phyloP scores from a whole-genome alignment of 2,888 invertebrate genomes.

The Diarsia dahlii region DNA sequence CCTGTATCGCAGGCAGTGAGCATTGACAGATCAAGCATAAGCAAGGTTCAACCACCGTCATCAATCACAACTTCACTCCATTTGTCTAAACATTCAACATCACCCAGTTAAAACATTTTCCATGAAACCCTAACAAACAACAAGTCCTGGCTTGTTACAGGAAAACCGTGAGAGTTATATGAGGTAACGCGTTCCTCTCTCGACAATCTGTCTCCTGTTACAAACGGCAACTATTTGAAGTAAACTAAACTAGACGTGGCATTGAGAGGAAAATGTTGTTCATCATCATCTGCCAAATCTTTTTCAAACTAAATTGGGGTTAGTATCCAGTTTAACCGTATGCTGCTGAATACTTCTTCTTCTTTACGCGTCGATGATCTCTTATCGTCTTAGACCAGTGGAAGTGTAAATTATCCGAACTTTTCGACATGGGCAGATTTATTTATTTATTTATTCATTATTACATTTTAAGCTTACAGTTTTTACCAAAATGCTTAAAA shows the following conservation, averaged over 20 bases:
- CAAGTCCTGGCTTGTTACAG: conserved; percentile 18
- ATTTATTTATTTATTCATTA: too few relatives aligned
- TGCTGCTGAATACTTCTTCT: too few relatives aligned
- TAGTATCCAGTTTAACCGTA: not conserved
- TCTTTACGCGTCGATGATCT: too few relatives aligned
- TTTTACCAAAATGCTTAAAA: too few relatives aligned
- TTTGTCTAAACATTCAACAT: not conserved
- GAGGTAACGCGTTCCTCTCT: not conserved
- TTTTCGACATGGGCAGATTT: too few relatives aligned
- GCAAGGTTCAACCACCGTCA: not conserved
- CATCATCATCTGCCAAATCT: not conserved
- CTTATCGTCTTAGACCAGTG: too few relatives aligned
- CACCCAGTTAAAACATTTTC: conserved; percentile 4
- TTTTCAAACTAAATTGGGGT: not conserved
- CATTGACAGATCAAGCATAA: too few relatives aligned
- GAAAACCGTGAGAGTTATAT: conserved; percentile 20
- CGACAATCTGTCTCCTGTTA: conserved; percentile 13
- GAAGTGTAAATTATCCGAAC: too few relatives aligned
- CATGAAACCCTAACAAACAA: conserved; percentile 26
- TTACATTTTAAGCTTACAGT: too few relatives aligned
- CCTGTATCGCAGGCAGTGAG: too few relatives aligned
- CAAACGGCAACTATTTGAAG: conserved; percentile 3
- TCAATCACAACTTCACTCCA: not conserved
- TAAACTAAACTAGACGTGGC: conserved; percentile 4
- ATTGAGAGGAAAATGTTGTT: not conserved